Conservation (phyloP, 2,888 invertebrate species). For the Brachyopa scutellaris region DNA sequence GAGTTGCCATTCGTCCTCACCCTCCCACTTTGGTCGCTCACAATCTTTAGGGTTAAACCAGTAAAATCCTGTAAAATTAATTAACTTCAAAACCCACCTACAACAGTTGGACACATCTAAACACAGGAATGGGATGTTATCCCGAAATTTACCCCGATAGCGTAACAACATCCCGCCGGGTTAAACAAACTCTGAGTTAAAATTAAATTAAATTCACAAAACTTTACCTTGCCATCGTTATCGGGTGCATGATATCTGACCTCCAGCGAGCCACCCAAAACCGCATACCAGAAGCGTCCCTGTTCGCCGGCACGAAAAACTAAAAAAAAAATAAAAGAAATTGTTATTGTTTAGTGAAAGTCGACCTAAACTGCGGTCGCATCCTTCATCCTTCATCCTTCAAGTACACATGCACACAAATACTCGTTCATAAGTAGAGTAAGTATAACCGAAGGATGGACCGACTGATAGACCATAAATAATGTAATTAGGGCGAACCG, state of each 20-base stretch:
- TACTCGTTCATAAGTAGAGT: neutral
- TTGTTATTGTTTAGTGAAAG: constrained; percentile 9
- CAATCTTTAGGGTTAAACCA: neutral
- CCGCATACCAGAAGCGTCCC: constrained; percentile 91
- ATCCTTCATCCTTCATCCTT: constrained; percentile 13
- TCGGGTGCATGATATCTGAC: constrained; percentile 85
- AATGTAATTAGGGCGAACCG: constrained; percentile 24
- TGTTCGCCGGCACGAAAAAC: constrained; percentile 90
- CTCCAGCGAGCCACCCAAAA: constrained; percentile 87
- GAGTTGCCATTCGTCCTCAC: neutral
- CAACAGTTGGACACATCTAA: neutral
- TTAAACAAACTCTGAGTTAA: constrained; percentile 4
- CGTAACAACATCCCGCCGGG: neutral
- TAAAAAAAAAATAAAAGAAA: constrained; percentile 77
- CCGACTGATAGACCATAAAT: constrained; percentile 36
- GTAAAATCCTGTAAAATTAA: constrained; percentile 37
- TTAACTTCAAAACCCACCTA: constrained; percentile 26
- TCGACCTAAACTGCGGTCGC: constrained; percentile 27
- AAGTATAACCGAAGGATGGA: constrained; percentile 67
- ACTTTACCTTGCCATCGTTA: constrained; percentile 84
- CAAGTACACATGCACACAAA: neutral
- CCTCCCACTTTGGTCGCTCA: neutral
- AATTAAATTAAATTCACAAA: constrained; percentile 35
- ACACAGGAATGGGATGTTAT: neutral
- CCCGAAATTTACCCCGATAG: neutral